Conservation (phyloP, 2,113 vertebrate species). For the Coptodon rendalli region DNA sequence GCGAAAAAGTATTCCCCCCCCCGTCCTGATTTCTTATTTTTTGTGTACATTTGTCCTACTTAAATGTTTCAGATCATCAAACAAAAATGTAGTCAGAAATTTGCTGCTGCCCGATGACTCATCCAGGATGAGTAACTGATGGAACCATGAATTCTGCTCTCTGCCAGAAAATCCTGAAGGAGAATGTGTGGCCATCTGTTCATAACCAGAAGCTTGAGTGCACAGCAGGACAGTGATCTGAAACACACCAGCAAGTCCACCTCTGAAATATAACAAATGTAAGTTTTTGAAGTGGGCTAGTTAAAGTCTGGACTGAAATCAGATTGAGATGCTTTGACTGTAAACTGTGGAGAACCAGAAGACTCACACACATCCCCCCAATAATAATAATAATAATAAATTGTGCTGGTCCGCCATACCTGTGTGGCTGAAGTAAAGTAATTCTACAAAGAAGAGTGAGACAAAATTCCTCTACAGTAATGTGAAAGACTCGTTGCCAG, state of each 20-base stretch:
- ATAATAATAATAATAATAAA: not conserved
- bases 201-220: not conserved
- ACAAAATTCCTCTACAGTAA: not conserved
- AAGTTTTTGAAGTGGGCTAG: not conserved
- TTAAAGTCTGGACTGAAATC: not conserved
- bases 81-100: not conserved
- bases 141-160: not conserved
- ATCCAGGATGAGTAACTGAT: not conserved
- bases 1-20: not conserved
- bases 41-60: not conserved
- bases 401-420: not conserved
- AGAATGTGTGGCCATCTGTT: not conserved
- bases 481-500: not conserved
- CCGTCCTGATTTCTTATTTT: not conserved
- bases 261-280: not conserved
- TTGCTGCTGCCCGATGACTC: not conserved
- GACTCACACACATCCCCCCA: not conserved
- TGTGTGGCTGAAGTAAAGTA: not conserved
- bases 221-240: not conserved
- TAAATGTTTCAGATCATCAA: not conserved
- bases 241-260: not conserved
- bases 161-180: not conserved
- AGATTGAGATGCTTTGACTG: not conserved
- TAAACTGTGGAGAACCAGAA: not conserved
- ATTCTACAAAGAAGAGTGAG: not conserved